phyloP scores from a whole-genome alignment of 1,140 invertebrate genomes.

The Choristoneura fumiferana region DNA sequence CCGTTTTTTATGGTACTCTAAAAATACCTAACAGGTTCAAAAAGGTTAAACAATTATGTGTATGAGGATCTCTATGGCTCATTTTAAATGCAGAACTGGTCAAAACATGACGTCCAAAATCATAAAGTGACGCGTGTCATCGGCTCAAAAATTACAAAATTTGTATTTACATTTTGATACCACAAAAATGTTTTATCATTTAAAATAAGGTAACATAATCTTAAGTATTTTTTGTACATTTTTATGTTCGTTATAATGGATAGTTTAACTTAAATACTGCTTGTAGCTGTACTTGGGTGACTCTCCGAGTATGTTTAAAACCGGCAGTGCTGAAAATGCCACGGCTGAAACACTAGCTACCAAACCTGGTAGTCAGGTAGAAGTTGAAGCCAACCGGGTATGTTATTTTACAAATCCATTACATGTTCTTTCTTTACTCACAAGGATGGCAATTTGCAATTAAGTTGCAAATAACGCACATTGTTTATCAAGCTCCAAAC shows the following conservation, averaged over 20 bases:
- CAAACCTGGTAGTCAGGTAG: slow-evolving; percentile 31
- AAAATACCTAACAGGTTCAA: no score
- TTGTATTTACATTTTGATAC: slow-evolving; percentile 61
- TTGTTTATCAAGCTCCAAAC: no score
- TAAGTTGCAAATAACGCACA: no score
- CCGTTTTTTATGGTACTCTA: no score
- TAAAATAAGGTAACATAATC: slow-evolving; percentile 55
- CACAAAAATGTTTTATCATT: slow-evolving; percentile 59
- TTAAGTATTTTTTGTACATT: neutral
- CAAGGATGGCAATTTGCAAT: no score
- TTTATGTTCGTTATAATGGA: neutral
- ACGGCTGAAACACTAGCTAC: slow-evolving; percentile 36
- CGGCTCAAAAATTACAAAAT: slow-evolving; percentile 59
- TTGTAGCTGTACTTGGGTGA: slow-evolving; percentile 4
- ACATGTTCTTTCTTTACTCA: no score
- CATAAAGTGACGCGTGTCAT: slow-evolving; percentile 56
- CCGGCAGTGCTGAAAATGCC: slow-evolving; percentile 48
- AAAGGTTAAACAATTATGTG: no score
- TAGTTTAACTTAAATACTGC: neutral
- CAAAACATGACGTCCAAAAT: slow-evolving; percentile 37
- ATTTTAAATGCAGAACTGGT: slow-evolving; percentile 38
- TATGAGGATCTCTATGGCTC: neutral
- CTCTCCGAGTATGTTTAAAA: slow-evolving; percentile 53
- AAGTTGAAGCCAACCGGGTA: neutral
- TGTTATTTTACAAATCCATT: no score